Percentiles rank a stretch among this genome's conserved stretches.
Evolutionary conservation across 2,888 invertebrate species (phyloP).

Genomic region (Microplitis manilae): DNA sequence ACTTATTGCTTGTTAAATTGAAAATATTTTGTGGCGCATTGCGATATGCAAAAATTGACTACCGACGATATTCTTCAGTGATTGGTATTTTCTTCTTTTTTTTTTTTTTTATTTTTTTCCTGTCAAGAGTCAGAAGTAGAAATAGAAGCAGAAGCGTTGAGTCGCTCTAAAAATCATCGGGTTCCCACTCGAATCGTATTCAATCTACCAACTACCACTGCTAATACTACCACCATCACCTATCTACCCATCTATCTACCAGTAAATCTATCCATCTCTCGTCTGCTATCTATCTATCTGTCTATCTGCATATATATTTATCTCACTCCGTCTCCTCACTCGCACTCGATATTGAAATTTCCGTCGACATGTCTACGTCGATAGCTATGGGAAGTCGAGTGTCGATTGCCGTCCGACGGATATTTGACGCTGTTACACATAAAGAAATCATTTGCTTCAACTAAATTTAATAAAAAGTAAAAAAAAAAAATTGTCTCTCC

Average conservation of each 20-base stretch:
- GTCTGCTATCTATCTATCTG: constrained; percentile 5
- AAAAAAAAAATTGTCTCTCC: neutral
- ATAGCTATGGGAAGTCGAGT: constrained; percentile 34
- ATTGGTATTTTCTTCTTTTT: constrained; percentile 16
- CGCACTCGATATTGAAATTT: constrained; percentile 32
- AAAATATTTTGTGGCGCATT: neutral
- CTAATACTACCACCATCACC: neutral
- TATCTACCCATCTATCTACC: neutral
- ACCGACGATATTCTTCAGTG: constrained; percentile 25
- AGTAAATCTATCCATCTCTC: constrained; percentile 5
- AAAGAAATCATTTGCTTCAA: constrained; percentile 13
- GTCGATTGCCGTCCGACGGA: constrained; percentile 34
- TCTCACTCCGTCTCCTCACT: neutral
- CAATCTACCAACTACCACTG: constrained; percentile 12
- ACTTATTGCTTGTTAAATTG: neutral
- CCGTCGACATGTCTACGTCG: constrained; percentile 22
- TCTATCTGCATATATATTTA: constrained; percentile 1
- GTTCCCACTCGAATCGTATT: constrained; percentile 25
- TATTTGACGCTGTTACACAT: constrained; percentile 24
- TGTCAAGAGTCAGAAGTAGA: constrained; percentile 7
- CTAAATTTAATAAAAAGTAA: constrained; percentile 11
- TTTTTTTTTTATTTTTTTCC: neutral
- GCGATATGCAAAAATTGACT: neutral
- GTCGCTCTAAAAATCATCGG: constrained; percentile 28
- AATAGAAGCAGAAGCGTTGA: constrained; percentile 24